phyloP scores from a whole-genome alignment of 2,113 vertebrate species.

The Myocastor coypus region DNA sequence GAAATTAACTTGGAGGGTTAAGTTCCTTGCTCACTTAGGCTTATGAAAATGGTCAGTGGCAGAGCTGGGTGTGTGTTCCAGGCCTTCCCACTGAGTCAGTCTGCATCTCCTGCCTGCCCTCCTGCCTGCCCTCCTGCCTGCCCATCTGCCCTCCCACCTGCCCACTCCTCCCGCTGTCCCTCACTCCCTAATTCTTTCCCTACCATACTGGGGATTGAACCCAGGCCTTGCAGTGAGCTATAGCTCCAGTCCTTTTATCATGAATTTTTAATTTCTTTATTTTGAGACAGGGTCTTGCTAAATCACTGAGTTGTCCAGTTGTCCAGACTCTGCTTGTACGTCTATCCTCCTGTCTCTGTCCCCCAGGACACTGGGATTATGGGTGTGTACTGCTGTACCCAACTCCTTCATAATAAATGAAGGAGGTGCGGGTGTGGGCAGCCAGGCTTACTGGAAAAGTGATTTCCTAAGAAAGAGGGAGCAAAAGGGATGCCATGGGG shows the following conservation, averaged over 20 bases:
- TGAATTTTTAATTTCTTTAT: background rate
- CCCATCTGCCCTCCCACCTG: too few relatives aligned
- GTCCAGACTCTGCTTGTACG: background rate
- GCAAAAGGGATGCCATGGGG: background rate
- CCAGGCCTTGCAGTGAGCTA: background rate
- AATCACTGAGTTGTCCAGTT: background rate
- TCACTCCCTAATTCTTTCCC: background rate
- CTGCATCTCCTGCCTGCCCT: background rate
- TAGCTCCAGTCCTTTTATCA: background rate
- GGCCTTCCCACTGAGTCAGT: background rate
- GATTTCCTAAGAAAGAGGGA: background rate
- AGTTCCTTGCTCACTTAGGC: constrained; percentile 3
- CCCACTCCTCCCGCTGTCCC: background rate
- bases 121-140: background rate
- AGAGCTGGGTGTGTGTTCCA: background rate
- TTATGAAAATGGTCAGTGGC: background rate
- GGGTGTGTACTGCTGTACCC: background rate
- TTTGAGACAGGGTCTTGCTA: background rate
- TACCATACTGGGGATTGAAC: background rate
- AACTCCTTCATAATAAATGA: background rate
- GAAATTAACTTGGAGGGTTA: background rate
- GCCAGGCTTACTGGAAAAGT: background rate
- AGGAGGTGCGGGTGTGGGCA: background rate
- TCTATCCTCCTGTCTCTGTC: background rate
- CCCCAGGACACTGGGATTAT: background rate